Base-by-base conservation (phyloP, 1,140 invertebrate genomes). In the Temnothorax curvispinosus region DNA sequence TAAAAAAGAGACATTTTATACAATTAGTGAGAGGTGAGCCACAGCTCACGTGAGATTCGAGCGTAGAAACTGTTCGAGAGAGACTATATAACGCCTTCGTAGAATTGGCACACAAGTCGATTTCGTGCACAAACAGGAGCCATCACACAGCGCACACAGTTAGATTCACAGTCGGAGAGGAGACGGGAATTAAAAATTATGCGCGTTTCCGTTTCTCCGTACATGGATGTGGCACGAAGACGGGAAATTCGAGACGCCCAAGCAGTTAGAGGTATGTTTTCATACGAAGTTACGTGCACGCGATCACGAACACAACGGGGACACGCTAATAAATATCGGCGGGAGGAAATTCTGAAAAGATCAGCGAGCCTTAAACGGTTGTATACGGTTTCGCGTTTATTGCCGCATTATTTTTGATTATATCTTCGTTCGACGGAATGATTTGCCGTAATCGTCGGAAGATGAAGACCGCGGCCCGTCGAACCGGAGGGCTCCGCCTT, bases 101-200 rank as follows among this genome's bases (percentile, higher is more conserved):
- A 89, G 88, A 74, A 88, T 44, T n/a, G 64, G 27, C 35, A 56
- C 11, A 38, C 21, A 75, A 89, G 35, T 80, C n/a, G 72, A 85
- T 52, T 47, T 85, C 67, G 81, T 86, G 88, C 88, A 75, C 64
- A 80, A 67, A 65, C 38, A 41, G 18, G 2, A 56, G 38, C 21
- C 27, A 27, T 27, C 1, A 65, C 18, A 69, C 27, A 52, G 74
- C 50, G 44, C 38, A 75, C n/a, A 69, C 52, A 88, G 58, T 62
- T 81, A 71, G 77, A 47, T 52, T 74, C 62, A 27, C 15, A 86
- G 50, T 62, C 74, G 62, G 21, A 71, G 27, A 76, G 27, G 54
- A 41, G 32, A 64, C 27, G 44, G 18, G 56, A 86, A 77, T 86
- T 71, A 86, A 89, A 89, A 89, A 71, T 89, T 82, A 69, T 77